Conservation (phyloP, 2,888 invertebrate genomes). For the Drosophila melanosoma region DNA sequence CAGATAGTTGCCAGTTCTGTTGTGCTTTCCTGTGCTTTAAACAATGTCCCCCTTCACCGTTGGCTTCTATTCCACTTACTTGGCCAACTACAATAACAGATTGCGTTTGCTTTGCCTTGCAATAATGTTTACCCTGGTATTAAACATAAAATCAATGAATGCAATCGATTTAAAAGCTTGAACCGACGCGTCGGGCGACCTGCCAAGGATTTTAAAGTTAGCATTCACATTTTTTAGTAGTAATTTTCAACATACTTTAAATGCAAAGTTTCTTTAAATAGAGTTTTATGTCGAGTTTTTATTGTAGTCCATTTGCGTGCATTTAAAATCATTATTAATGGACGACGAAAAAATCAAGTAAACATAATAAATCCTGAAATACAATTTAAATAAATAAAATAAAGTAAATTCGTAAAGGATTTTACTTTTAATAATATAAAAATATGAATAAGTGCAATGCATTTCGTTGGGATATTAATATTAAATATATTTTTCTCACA, state of each 20-base stretch:
- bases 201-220: neutral
- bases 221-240: neutral
- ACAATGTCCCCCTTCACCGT: slow-evolving; percentile 31
- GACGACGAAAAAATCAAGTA: slow-evolving; percentile 29
- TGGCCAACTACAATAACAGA: slow-evolving; percentile 49
- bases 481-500: neutral
- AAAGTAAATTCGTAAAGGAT: slow-evolving; percentile 16
- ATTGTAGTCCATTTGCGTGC: slow-evolving; percentile 33
- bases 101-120: slow-evolving; percentile 48
- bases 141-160: slow-evolving; percentile 55
- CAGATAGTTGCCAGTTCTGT: slow-evolving; percentile 49
- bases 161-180: slow-evolving; percentile 61
- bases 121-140: slow-evolving; percentile 46
- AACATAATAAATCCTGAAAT: slow-evolving; percentile 48
- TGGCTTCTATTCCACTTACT: slow-evolving; percentile 4
- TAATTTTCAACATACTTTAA: neutral
- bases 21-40: slow-evolving; percentile 49
- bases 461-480: neutral
- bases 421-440: slow-evolving; percentile 19
- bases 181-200: neutral
- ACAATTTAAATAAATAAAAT: slow-evolving; percentile 36
- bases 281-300: neutral
- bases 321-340: slow-evolving; percentile 67
- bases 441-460: neutral
- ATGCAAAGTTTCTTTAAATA: neutral